Percentiles rank a stretch among this genome's conserved stretches.
Evolutionary conservation across 2,888 invertebrate species (phyloP).

Genomic region (Drosophila cracens): DNA sequence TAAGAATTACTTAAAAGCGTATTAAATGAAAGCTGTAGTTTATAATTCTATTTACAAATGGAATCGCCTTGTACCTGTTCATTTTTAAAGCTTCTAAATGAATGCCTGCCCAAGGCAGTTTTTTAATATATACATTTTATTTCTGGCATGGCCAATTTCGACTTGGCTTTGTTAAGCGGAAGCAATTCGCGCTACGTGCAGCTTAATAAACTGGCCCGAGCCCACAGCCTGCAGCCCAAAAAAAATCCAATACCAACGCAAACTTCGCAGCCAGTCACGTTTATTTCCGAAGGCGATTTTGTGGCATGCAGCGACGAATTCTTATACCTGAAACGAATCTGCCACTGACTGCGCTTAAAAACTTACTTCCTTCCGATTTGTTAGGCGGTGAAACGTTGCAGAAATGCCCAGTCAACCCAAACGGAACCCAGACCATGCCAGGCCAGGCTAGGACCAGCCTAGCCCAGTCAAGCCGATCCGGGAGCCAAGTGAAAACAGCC

Average conservation of each 20-base stretch:
- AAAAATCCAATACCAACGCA: neutral
- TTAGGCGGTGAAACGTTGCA: conserved; percentile 70
- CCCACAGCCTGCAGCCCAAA: conserved; percentile 2
- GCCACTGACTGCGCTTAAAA: conserved; percentile 65
- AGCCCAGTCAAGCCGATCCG: conserved; percentile 7
- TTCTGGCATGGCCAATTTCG: conserved; percentile 47
- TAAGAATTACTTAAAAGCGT: neutral
- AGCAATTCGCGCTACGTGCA: conserved; percentile 69
- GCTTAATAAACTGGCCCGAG: conserved; percentile 66
- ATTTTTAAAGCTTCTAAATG: neutral
- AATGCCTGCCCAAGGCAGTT: conserved; percentile 13
- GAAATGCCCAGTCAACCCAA: conserved; percentile 45
- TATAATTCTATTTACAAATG: neutral
- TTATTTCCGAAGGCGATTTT: conserved; percentile 57
- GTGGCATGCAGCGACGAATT: conserved; percentile 31
- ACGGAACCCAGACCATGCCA: conserved; percentile 11
- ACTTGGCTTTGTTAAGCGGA: conserved; percentile 68
- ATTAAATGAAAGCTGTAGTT: neutral
- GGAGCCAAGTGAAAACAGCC: conserved; percentile 24
- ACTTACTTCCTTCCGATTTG: conserved; percentile 79
- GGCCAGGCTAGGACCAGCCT: conserved; percentile 7
- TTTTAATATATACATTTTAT: neutral
- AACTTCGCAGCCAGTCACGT: conserved; percentile 30
- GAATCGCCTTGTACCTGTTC: neutral
- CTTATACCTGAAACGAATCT: conserved; percentile 34